A percentile compares a stretch with the other conserved stretches of the same genome.
These are phyloP conservation scores for Pomacea maculata DNA, from an alignment of 1,140 invertebrate species.

Conservation along the genomic window DNA sequence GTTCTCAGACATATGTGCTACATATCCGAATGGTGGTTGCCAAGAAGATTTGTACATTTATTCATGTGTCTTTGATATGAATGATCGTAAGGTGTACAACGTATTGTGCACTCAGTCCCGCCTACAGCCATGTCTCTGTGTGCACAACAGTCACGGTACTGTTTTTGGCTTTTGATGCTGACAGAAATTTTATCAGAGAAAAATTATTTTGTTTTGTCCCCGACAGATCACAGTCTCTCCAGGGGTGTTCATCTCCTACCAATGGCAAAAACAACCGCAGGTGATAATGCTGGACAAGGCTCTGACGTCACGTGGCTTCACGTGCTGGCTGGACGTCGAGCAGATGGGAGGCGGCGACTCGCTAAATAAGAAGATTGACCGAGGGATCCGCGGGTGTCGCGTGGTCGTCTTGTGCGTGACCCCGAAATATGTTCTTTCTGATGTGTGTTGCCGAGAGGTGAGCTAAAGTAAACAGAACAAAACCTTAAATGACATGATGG, in stretches of 20 bases:
- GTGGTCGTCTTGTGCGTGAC: conserved; percentile 59
- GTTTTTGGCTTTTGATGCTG: too few species aligned
- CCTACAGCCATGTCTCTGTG: too few species aligned
- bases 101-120: too few species aligned
- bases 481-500: too few species aligned
- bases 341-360: conserved; percentile 65
- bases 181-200: too few species aligned
- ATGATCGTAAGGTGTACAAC: too few species aligned
- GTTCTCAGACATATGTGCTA: too few species aligned
- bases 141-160: too few species aligned
- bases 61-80: too few species aligned
- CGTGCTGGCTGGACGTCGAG: conserved; percentile 61
- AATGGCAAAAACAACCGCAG: conserved; percentile 61
- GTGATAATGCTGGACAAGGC: conserved; percentile 50
- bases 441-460: conserved; percentile 61
- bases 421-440: conserved; percentile 57
- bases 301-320: conserved; percentile 51
- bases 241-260: conserved; percentile 39
- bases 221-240: conserved; percentile 8
- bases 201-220: too few species aligned
- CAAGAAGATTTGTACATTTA: too few species aligned
- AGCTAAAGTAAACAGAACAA: not conserved
- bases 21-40: too few species aligned
- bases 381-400: conserved; percentile 54
- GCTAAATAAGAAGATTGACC: conserved; percentile 62